A percentile compares a stretch with the other conserved stretches of the same genome.
These are phyloP conservation scores for Peromyscus eremicus DNA, from an alignment of 2,797 vertebrate genomes.

Conservation along the genomic window DNA sequence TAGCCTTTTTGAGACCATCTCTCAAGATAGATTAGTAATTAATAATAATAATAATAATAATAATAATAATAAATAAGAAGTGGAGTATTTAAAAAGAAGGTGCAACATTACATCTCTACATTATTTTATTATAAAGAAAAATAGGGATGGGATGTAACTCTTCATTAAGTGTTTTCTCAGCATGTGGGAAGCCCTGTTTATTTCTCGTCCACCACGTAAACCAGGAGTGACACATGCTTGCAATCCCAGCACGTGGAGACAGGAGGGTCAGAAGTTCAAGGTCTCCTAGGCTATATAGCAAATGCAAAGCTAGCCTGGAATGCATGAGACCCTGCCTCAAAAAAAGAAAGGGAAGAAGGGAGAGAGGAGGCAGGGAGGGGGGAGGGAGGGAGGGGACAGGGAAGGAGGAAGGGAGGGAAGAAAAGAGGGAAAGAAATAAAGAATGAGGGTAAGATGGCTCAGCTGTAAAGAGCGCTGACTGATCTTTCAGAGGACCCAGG, in stretches of 20 bases:
- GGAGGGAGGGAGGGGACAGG: too few species aligned
- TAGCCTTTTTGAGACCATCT: not conserved
- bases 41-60: not conserved
- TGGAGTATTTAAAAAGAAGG: not conserved
- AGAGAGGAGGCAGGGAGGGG: not conserved
- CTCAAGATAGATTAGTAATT: not conserved
- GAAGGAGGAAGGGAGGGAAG: fast-evolving
- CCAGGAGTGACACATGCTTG: not conserved
- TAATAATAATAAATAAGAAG: not conserved
- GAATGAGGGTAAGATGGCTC: not conserved
- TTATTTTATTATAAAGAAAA: not conserved
- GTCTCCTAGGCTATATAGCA: not conserved
- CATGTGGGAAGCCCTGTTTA: not conserved
- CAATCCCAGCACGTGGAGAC: not conserved
- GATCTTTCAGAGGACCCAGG: not conserved
- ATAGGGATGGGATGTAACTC: not conserved
- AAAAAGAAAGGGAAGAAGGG: not conserved
- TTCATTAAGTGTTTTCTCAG: not conserved
- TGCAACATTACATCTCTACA: not conserved
- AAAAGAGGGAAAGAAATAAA: too few species aligned
- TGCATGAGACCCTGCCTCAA: not conserved
- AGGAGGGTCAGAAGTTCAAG: not conserved
- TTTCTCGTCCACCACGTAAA: not conserved
- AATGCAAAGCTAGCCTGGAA: not conserved
- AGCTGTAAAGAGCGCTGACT: not conserved